These are phyloP conservation scores for Chionodraco myersi DNA, from an alignment of 2,113 vertebrate genomes.

Conservation along the genomic window DNA sequence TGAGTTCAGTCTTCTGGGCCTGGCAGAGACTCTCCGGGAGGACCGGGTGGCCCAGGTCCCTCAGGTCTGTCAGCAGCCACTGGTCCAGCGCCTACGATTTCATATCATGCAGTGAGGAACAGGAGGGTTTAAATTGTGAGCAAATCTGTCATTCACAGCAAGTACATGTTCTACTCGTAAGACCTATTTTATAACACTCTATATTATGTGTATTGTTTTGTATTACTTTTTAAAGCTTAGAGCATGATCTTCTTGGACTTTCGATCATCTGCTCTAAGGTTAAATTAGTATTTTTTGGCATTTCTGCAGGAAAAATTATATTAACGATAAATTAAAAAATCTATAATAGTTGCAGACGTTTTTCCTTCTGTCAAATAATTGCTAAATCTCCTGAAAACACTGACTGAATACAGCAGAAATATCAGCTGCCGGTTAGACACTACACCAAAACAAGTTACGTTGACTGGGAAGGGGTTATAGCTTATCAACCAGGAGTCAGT, in stretches of 20 bases:
- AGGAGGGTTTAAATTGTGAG: neutral
- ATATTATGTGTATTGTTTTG: neutral
- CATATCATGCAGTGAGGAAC: neutral
- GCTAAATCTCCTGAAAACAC: neutral
- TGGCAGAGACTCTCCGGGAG: constrained; percentile 87
- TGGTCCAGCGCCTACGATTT: constrained; percentile 90
- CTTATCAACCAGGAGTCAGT: neutral
- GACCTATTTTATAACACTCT: neutral
- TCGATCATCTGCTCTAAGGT: too few relatives aligned
- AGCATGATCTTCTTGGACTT: too few relatives aligned
- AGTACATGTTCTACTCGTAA: neutral
- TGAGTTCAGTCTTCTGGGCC: constrained; percentile 88
- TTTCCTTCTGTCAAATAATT: too few relatives aligned
- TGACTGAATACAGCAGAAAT: neutral
- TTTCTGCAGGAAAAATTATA: too few relatives aligned
- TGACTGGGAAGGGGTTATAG: neutral
- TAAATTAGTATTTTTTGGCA: too few relatives aligned
- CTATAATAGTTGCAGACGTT: too few relatives aligned
- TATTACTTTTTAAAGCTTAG: too few relatives aligned
- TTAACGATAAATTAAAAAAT: too few relatives aligned
- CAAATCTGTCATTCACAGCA: neutral
- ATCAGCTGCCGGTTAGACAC: neutral
- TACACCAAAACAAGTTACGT: neutral
- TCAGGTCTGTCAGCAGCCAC: constrained; percentile 94
- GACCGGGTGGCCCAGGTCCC: constrained; percentile 89